Evolutionary conservation across 2,888 invertebrate species (phyloP).

Genomic region (Sphaeridia pumilis): DNA sequence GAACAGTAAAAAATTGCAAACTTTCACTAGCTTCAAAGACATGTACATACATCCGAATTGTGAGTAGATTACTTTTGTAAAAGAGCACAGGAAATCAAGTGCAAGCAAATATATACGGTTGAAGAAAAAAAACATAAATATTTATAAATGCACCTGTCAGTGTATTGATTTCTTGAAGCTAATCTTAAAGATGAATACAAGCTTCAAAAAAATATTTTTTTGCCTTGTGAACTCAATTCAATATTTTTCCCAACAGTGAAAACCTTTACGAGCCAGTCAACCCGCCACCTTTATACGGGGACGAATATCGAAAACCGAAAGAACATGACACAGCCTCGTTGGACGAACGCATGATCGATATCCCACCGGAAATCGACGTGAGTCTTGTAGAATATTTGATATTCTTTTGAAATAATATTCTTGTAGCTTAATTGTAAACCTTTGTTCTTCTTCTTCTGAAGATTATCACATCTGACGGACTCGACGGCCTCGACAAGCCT

Average conservation of each 20-base stretch:
- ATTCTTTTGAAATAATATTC: neutral
- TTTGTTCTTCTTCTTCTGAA: conserved; percentile 8
- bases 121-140: too few relatives aligned
- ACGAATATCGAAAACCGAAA: conserved; percentile 40
- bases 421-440: neutral
- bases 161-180: too few relatives aligned
- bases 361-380: conserved; percentile 35
- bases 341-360: conserved; percentile 30
- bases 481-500: conserved; percentile 33
- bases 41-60: too few relatives aligned
- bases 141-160: too few relatives aligned
- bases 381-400: neutral
- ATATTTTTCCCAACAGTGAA: conserved; percentile 55
- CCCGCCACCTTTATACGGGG: conserved; percentile 48
- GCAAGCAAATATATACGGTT: too few relatives aligned
- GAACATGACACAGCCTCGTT: conserved; percentile 24
- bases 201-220: too few relatives aligned
- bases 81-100: too few relatives aligned
- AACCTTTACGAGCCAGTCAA: conserved; percentile 87
- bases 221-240: neutral
- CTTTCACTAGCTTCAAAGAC: too few relatives aligned
- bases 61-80: too few relatives aligned
- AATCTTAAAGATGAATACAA: too few relatives aligned
- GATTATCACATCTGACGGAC: conserved; percentile 33
- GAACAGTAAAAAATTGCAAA: too few relatives aligned